These are phyloP conservation scores for Ptilorrhoa leucosticta DNA, from an alignment of 2,113 vertebrate genomes.

Conservation along the genomic window DNA sequence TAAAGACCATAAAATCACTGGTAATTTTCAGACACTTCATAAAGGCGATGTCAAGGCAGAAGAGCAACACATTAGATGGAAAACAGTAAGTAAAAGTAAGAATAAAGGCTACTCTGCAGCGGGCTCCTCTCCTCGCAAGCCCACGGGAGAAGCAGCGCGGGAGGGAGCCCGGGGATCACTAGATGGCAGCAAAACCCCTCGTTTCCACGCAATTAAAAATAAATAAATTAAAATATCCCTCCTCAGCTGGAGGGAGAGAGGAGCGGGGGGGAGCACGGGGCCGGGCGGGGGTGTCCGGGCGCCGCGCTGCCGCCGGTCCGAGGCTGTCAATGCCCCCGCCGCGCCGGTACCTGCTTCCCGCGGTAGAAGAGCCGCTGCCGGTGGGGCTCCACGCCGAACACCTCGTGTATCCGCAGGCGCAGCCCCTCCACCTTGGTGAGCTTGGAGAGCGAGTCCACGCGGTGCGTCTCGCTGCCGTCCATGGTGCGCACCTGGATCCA, in stretches of 20 bases:
- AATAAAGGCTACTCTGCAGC: not conserved
- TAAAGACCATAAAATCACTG: not conserved
- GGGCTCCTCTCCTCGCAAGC: fast-evolving
- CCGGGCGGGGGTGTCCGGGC: not conserved
- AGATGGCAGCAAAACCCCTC: slow-evolving; percentile 29
- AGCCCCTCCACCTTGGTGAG: slow-evolving; percentile 93
- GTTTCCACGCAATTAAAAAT: not conserved
- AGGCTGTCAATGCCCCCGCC: not conserved
- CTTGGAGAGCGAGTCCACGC: slow-evolving; percentile 90
- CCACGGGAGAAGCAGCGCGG: not conserved
- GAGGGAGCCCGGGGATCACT: not conserved
- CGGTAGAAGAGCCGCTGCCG: slow-evolving; percentile 92
- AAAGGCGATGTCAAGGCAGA: not conserved
- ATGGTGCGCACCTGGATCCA: slow-evolving; percentile 98
- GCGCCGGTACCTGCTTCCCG: slow-evolving; percentile 86
- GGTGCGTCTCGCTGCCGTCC: slow-evolving; percentile 90
- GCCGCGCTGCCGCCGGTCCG: fast-evolving
- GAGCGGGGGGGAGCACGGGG: not conserved
- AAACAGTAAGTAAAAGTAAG: fast-evolving
- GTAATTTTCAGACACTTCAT: not conserved
- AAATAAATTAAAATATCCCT: not conserved
- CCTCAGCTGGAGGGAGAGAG: not conserved
- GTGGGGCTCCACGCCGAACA: slow-evolving; percentile 83
- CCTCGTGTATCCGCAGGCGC: slow-evolving; percentile 81
- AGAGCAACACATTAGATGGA: fast-evolving